Percentiles rank a stretch among this genome's conserved stretches.
Conservation (phyloP, 2,113 vertebrate genomes). For the Crotalus tigris region DNA sequence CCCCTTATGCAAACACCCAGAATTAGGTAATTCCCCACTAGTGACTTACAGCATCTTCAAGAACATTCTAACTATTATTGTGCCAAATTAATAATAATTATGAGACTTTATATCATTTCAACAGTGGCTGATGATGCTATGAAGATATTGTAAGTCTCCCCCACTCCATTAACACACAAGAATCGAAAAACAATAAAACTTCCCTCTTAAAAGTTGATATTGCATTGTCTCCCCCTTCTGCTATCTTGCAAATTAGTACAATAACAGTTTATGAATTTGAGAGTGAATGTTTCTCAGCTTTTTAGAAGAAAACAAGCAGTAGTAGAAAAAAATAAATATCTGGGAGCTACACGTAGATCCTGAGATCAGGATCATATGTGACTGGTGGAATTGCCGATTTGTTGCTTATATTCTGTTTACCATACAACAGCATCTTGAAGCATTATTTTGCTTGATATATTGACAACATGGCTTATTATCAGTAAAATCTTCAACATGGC, state of each 20-base stretch:
- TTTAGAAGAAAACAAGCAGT: background rate
- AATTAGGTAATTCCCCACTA: background rate
- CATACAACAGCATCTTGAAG: background rate
- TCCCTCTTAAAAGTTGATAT: background rate
- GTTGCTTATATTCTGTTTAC: background rate
- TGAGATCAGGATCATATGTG: background rate
- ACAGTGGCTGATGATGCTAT: background rate
- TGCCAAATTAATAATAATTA: background rate
- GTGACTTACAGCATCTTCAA: background rate
- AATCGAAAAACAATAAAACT: background rate
- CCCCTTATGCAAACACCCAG: background rate
- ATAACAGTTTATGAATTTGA: background rate
- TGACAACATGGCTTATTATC: background rate
- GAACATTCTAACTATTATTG: background rate
- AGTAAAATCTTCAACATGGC: background rate
- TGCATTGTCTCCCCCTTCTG: too few relatives aligned
- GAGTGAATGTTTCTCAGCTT: background rate
- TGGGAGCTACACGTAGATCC: background rate
- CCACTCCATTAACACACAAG: background rate
- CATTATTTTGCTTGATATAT: background rate
- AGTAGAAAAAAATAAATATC: background rate
- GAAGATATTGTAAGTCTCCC: background rate
- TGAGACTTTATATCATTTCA: background rate
- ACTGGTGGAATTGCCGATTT: background rate
- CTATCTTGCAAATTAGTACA: background rate